Evolutionary conservation across 2,888 invertebrate species (phyloP), one percentile per base, ranked within the genome.

Genomic region (Ectemnius continuus): DNA sequence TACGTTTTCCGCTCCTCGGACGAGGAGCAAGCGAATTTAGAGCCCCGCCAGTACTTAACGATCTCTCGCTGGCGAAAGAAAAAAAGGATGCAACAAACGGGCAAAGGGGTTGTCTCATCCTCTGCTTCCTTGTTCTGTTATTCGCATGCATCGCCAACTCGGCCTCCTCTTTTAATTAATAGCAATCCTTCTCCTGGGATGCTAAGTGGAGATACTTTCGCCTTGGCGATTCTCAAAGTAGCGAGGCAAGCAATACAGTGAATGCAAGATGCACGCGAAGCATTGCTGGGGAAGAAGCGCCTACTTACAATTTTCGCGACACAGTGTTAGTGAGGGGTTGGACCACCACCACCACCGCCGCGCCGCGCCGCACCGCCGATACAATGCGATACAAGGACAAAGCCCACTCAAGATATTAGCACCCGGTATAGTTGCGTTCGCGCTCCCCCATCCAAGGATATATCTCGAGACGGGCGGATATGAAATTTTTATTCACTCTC

Each of bases 401-500:
- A 2, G 8, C 13, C 4, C n/a, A 13, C 13, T n/a, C 20, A 59
- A 75, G 61, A 65, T 68, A 69, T 66, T 65, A 68, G 74, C 65
- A 67, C 61, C 61, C 57, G 57, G 58, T 23, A 23, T 23, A 23
- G 3, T 23, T 23, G 59, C 59, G 28, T 23, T 23, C 23, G 20
- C 4, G 5, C 47, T 72, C 68, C 64, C 23, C 47, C 23, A 23
- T 61, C 18, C 56, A 47, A 70, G 58, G 61, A 66, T 72, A 66
- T 72, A 66, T 67, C 45, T 60, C 23, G 23, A 23, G 48, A 58
- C 62, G 75, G 58, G 70, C 78, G 63, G 47, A 67, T 66, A 56
- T 68, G 78, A 73, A 75, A 78, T 73, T 81, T 80, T 78, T 81
- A 81, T 80, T 73, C 80, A 68, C 75, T 81, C 66, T 61, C 8